Evolutionary conservation across 2,888 invertebrate genomes (phyloP).

Genomic region (Diplazon laetatorius): DNA sequence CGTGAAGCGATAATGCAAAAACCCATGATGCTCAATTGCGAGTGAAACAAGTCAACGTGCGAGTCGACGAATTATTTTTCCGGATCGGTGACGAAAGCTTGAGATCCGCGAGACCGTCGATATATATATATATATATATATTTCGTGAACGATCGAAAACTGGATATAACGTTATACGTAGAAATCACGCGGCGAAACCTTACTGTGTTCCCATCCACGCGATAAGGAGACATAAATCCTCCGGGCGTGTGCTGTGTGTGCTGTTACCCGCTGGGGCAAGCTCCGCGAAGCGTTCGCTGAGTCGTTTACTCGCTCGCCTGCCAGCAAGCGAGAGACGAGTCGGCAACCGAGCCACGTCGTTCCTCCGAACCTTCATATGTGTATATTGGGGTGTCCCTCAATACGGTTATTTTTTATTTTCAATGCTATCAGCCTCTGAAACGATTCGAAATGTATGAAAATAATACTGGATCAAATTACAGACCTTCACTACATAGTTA

Average conservation of each 20-base stretch:
- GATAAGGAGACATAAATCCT: constrained; percentile 65
- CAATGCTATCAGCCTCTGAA: too few species aligned
- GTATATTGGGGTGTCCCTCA: too few species aligned
- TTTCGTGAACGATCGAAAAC: constrained; percentile 67
- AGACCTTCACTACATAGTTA: too few species aligned
- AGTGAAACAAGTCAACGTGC: too few species aligned
- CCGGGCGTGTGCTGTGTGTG: constrained; percentile 49
- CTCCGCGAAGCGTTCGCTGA: constrained; percentile 47
- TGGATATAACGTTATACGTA: constrained; percentile 41
- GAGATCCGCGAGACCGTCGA: constrained; percentile 59
- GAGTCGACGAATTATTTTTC: too few species aligned
- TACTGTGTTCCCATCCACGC: constrained; percentile 63
- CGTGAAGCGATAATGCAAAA: too few species aligned
- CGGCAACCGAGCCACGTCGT: background rate
- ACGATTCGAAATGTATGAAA: too few species aligned
- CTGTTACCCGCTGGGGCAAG: constrained; percentile 17
- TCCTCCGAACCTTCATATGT: too few species aligned
- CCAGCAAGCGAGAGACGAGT: constrained; percentile 1
- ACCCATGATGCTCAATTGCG: too few species aligned
- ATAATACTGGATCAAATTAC: too few species aligned
- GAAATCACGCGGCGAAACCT: constrained; percentile 51
- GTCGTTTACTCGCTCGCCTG: constrained; percentile 34
- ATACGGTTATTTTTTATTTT: too few species aligned
- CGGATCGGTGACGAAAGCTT: constrained; percentile 56
- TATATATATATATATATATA: too few species aligned